Conservation (phyloP, 2,888 invertebrate species). For the Amiota communis region DNA sequence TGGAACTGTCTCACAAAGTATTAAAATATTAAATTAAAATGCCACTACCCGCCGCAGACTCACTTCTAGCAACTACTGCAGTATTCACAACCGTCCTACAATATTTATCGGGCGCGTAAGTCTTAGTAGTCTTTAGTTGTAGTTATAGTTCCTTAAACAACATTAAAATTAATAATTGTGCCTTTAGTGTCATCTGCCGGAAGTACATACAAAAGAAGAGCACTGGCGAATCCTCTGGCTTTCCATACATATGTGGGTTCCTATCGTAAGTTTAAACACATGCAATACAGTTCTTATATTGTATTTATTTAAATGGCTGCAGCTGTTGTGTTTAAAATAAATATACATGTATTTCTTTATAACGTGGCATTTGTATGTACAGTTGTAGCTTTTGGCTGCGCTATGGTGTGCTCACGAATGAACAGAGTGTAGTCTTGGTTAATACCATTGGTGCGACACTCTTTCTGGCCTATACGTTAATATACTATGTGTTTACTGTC, state of each 20-base stretch:
- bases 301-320: background rate
- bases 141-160: background rate
- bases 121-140: slow-evolving; percentile 52
- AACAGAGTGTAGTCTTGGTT: slow-evolving; percentile 82
- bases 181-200: slow-evolving; percentile 81
- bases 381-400: slow-evolving; percentile 86
- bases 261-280: slow-evolving; percentile 78
- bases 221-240: slow-evolving; percentile 83
- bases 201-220: slow-evolving; percentile 83
- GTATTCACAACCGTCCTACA: slow-evolving; percentile 86
- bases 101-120: slow-evolving; percentile 90
- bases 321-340: background rate
- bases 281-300: slow-evolving; percentile 33
- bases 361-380: slow-evolving; percentile 46
- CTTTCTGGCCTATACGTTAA: slow-evolving; percentile 80
- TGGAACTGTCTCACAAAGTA: background rate
- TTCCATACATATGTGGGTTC: slow-evolving; percentile 85
- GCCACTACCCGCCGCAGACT: slow-evolving; percentile 55
- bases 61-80: slow-evolving; percentile 75
- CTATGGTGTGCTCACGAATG: slow-evolving; percentile 84
- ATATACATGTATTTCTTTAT: background rate
- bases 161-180: background rate
- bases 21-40: slow-evolving; percentile 24
- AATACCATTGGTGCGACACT: slow-evolving; percentile 83
- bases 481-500: slow-evolving; percentile 83